Conservation (phyloP, 2,113 vertebrate genomes). For the Brachypodius melanocephalos region DNA sequence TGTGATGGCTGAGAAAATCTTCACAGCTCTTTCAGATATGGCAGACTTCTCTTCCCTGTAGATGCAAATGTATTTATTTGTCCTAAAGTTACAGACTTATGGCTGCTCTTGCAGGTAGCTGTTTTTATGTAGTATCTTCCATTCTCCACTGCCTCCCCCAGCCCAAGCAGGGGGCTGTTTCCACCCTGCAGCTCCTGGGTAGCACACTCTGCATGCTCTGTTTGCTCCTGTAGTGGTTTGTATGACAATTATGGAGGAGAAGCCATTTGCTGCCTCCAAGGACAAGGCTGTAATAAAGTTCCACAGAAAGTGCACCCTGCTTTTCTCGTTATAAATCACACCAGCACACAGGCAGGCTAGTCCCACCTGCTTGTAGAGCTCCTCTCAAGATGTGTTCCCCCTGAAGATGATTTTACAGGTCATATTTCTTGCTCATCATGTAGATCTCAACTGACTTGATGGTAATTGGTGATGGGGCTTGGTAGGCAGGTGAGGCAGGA, state of each 20-base stretch:
- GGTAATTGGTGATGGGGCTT: not conserved
- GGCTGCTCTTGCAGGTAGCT: not conserved
- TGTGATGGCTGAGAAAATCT: conserved; percentile 13
- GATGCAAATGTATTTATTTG: not conserved
- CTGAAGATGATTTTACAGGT: not conserved
- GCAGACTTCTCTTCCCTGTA: not conserved
- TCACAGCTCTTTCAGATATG: not conserved
- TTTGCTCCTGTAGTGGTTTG: not conserved
- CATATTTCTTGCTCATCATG: not conserved
- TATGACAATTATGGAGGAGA: not conserved
- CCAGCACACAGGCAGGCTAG: not conserved
- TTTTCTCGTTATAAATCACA: not conserved
- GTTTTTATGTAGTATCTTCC: not conserved
- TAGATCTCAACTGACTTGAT: not conserved
- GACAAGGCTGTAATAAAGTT: conserved; percentile 27
- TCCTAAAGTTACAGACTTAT: conserved; percentile 8
- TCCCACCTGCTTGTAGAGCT: not conserved
- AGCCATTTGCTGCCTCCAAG: not conserved
- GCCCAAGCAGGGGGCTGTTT: not conserved
- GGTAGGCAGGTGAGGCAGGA: not conserved
- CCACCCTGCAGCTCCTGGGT: not conserved
- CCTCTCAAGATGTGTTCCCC: not conserved
- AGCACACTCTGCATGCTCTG: not conserved
- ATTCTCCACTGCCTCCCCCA: not conserved
- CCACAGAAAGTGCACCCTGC: not conserved